Conservation (phyloP, 2,113 vertebrate genomes). For the Lepus timidus region DNA sequence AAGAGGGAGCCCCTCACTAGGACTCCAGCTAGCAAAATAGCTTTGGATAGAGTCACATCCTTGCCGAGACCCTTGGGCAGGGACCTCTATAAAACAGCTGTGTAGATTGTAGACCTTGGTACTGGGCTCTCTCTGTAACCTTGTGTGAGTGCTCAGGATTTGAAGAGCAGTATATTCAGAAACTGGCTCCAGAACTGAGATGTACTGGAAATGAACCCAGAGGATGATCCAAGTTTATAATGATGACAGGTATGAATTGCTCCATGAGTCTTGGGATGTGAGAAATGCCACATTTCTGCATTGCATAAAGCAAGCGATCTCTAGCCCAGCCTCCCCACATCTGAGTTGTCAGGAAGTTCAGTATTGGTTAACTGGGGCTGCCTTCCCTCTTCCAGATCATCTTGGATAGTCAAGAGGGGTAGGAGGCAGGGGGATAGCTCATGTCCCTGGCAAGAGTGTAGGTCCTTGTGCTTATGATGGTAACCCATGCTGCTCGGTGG, state of each 20-base stretch:
- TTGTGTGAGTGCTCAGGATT: background rate
- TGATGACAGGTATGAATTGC: background rate
- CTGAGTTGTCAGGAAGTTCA: background rate
- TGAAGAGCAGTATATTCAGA: background rate
- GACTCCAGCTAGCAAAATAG: background rate
- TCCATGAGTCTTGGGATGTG: background rate
- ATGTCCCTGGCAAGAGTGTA: background rate
- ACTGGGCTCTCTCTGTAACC: background rate
- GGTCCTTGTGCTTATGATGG: background rate
- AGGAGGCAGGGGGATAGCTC: background rate
- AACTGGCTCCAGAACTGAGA: background rate
- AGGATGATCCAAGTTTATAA: slow-evolving; percentile 3
- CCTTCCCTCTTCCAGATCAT: background rate
- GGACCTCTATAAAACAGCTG: background rate
- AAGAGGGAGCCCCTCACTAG: background rate
- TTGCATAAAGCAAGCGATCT: background rate
- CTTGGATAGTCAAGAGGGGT: background rate
- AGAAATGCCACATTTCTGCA: background rate
- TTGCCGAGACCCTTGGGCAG: background rate
- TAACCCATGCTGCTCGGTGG: background rate
- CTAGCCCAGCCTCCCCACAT: background rate
- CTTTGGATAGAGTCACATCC: background rate
- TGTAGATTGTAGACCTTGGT: background rate
- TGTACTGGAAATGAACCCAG: background rate
- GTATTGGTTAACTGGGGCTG: background rate